Base-by-base conservation (phyloP, 2,888 invertebrate species). In the Allacma fusca region DNA sequence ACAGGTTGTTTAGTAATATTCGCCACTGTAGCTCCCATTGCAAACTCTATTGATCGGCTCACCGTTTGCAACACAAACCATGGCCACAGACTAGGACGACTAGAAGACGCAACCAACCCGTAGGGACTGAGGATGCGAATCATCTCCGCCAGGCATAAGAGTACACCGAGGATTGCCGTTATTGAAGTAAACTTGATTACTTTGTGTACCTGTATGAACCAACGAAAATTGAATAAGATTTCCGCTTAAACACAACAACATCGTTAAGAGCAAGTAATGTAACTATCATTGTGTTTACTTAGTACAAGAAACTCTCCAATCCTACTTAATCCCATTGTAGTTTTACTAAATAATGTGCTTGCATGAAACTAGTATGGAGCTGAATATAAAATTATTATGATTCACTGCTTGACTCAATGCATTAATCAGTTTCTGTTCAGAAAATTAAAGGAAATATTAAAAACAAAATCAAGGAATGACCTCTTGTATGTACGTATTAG, bases 51-150 rank as follows among this genome's bases (percentile, higher is more conserved):
- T 19, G 85, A 83, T 59, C 89, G 86, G 83, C 88, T 88, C 0
- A 88, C 74, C 0, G 90, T 89, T 83, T 90, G 89, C 83, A 89
- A 89, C 29, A 88, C 84, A 70, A 90, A 87, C 90, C 90, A 90
- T 0, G 89, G 88, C 89, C 89, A 88, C 13, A 89, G 87, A 71
- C 88, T 86, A 44, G 86, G 83, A 77, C 85, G 85, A 13, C 80
- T 9, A 26, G 82, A 59, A 40, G 84, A 80, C 24, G 85, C 85
- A 64, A 86, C 82, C 28, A 86, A 84, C 1, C 89, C 89, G 77
- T 89, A 89, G 62, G 88, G 88, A 74, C 89, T 89, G 81, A 89
- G 88, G 80, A 89, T 86, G 74, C 88, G 87, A 77, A 87, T 87
- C 26, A 88, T 85, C 80, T 89, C 88, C 21, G 88, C 86, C 24